Evolutionary conservation across 1,140 invertebrate species (phyloP), one percentile per base, ranked within the genome.

Genomic region (Chironomus striatipennis): DNA sequence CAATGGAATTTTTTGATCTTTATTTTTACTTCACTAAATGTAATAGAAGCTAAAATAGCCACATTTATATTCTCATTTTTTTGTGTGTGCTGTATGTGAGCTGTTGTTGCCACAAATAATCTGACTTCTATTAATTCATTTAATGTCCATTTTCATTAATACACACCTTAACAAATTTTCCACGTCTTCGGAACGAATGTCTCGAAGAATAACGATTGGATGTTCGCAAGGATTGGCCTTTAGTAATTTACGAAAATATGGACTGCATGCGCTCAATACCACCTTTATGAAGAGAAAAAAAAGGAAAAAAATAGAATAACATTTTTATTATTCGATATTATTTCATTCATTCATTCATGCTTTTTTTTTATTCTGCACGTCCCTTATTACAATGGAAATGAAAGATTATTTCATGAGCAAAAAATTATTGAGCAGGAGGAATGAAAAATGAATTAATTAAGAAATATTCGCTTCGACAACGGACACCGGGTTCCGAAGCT

Each of bases 211-310:
- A 76, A 97, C 91, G 79, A 97, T 96, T 18, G 94, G 95, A 83
- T 97, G 94, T 81, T 95, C 92, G 83, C 94, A 97, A 76, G 94
- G 94, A 84, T 96, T 96, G 24, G 92, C 92, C 86, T 95, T 95
- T 78, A 97, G 87, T 76, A 97, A 85, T 78, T 90, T 88, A 78
- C 93, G 87, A 85, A 97, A 96, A 84, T 95, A 97, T 9, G 94
- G 93, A 83, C 94, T 96, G 85, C 93, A 95, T 24, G 94, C 93
- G 74, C 93, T 95, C 74, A 96, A 87, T 42, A 97, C 93, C 78
- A 89, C 83, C 82, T 84, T 57, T 57, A 57, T 73, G 24, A 79
- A 77, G 18, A 67, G 74, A 74, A 17, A 47, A 20, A 20, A 17
- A 70, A 70, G 17, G n/a, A 20, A 17, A 21, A 70, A 70, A 70